These are phyloP conservation scores for Orthosia gothica DNA, from an alignment of 2,888 invertebrate species.

Conservation along the genomic window DNA sequence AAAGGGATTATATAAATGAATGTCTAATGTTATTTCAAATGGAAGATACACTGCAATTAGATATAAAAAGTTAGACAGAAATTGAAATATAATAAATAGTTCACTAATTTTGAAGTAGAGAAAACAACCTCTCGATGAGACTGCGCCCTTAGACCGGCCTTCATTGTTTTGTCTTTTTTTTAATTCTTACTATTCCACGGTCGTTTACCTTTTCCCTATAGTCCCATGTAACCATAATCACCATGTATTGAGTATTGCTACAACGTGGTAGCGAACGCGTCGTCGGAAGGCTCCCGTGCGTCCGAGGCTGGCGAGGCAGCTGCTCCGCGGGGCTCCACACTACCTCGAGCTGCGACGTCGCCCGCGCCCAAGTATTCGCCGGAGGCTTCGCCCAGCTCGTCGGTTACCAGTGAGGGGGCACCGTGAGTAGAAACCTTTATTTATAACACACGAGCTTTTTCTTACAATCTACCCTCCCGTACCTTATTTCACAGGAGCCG, in stretches of 20 bases:
- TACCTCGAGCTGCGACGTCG: conserved; percentile 86
- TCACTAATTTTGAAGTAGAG: no score
- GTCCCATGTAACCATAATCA: conserved; percentile 5
- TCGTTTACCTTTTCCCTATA: conserved; percentile 6
- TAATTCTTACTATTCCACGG: no score
- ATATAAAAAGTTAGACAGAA: no score
- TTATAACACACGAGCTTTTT: no score
- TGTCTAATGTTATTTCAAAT: no score
- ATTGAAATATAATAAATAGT: no score
- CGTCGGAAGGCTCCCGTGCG: conserved; percentile 89
- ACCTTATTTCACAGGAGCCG: no score
- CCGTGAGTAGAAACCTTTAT: conserved; percentile 86
- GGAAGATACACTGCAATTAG: no score
- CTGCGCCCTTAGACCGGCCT: no score
- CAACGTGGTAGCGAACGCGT: conserved; percentile 90
- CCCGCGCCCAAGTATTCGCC: conserved; percentile 94
- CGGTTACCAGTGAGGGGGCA: conserved; percentile 96
- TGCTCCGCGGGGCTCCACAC: conserved; percentile 85
- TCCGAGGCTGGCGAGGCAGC: conserved; percentile 90
- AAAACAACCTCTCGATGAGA: no score
- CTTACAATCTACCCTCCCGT: no score
- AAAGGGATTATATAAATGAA: no score
- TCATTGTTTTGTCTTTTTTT: background rate
- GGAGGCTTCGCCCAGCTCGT: conserved; percentile 96
- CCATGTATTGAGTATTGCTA: conserved; percentile 87